Evolutionary conservation across 2,113 vertebrate genomes (phyloP).

Genomic region (Cairina moschata): DNA sequence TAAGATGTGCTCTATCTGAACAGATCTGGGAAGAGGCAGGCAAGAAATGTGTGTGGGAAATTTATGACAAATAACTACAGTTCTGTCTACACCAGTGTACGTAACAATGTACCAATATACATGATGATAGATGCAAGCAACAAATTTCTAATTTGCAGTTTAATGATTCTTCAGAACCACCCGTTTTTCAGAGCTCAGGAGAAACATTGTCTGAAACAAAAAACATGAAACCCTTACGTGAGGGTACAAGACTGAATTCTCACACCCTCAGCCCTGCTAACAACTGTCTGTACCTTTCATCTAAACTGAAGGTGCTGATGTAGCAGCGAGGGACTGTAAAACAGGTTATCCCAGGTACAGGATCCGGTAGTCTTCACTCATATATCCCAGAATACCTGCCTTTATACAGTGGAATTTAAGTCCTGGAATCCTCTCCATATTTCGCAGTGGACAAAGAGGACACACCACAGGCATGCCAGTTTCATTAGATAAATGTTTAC

Average conservation of each 20-base stretch:
- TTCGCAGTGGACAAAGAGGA: accelerated
- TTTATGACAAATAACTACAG: background rate
- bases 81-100: background rate
- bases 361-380: background rate
- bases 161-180: background rate
- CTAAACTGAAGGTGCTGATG: background rate
- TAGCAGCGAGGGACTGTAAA: background rate
- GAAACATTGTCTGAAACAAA: background rate
- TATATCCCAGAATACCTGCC: background rate
- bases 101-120: accelerated
- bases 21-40: background rate
- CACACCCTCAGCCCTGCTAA: background rate
- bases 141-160: background rate
- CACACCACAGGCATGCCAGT: background rate
- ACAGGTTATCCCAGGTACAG: background rate
- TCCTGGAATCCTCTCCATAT: background rate
- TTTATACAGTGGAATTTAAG: background rate
- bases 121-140: accelerated
- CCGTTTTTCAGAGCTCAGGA: background rate
- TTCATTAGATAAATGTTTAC: background rate
- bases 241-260: background rate
- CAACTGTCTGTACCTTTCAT: background rate
- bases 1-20: background rate
- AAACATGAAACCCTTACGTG: background rate
- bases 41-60: background rate